Conservation (phyloP, 2,797 vertebrate species). For the Poecile montanus region DNA sequence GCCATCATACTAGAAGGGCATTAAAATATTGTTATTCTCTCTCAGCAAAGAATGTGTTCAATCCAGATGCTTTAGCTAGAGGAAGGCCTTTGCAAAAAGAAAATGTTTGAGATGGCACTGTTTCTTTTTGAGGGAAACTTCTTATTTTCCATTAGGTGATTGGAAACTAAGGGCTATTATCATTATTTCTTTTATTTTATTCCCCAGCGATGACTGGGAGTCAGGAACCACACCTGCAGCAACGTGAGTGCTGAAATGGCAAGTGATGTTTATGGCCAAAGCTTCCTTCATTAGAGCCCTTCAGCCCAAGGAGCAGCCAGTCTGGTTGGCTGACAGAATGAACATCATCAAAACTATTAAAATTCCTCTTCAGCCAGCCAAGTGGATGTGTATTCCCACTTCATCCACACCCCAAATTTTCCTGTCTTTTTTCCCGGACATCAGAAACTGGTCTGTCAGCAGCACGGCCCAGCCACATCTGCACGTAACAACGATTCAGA, state of each 20-base stretch:
- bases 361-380: not conserved
- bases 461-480: not conserved
- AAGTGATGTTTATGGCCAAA: conserved; percentile 2
- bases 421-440: not conserved
- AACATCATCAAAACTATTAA: not conserved
- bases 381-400: not conserved
- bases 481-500: conserved; percentile 1
- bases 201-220: not conserved
- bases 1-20: not conserved
- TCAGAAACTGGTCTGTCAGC: conserved; percentile 27
- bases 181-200: not conserved
- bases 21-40: not conserved
- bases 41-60: not conserved
- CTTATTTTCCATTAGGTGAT: not conserved
- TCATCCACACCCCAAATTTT: not conserved
- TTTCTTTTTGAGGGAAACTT: not conserved
- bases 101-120: not conserved
- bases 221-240: not conserved
- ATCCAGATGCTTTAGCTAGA: not conserved
- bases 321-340: not conserved
- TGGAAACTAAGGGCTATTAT: not conserved
- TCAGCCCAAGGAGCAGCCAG: not conserved
- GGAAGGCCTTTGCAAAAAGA: not conserved
- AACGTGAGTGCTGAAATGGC: not conserved
- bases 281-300: not conserved